Conservation (phyloP, 2,888 invertebrate genomes). For the Melinaea marsaeus region DNA sequence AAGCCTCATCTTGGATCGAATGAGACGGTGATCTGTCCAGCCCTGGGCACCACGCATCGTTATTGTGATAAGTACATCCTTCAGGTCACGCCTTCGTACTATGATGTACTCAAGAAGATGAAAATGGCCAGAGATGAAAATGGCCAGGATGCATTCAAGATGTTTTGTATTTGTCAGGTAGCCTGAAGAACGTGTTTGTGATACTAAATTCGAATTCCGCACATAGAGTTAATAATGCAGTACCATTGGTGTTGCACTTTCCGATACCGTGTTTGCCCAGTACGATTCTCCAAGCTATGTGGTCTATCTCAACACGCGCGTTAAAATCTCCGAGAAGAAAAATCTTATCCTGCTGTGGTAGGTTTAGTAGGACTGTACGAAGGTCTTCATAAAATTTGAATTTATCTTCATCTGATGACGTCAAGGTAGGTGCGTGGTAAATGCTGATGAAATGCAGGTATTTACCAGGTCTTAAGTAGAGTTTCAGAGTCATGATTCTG, state of each 20-base stretch:
- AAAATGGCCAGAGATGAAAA: constrained; percentile 35
- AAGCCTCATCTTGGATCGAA: constrained; percentile 23
- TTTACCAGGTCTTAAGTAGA: constrained; percentile 9
- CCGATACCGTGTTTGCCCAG: constrained; percentile 29
- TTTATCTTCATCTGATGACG: constrained; percentile 19
- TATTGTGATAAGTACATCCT: constrained; percentile 19
- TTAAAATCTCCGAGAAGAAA: constrained; percentile 11
- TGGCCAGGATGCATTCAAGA: constrained; percentile 11
- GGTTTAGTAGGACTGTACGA: background rate
- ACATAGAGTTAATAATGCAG: constrained; percentile 20
- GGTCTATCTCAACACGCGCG: constrained; percentile 10
- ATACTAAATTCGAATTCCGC: constrained; percentile 5
- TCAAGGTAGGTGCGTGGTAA: constrained; percentile 17
- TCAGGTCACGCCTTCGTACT: constrained; percentile 16
- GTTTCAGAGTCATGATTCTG: constrained; percentile 18
- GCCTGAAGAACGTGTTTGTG: constrained; percentile 4
- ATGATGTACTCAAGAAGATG: constrained; percentile 32
- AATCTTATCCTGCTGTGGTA: constrained; percentile 1
- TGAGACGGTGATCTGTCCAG: constrained; percentile 27
- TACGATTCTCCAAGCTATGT: constrained; percentile 21
- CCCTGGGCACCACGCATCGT: constrained; percentile 20
- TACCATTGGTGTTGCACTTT: constrained; percentile 29
- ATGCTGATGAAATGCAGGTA: constrained; percentile 22
- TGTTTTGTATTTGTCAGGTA: constrained; percentile 7
- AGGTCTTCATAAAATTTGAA: constrained; percentile 8